Evolutionary conservation across 2,888 invertebrate genomes (phyloP).

Genomic region (Clanis bilineata): DNA sequence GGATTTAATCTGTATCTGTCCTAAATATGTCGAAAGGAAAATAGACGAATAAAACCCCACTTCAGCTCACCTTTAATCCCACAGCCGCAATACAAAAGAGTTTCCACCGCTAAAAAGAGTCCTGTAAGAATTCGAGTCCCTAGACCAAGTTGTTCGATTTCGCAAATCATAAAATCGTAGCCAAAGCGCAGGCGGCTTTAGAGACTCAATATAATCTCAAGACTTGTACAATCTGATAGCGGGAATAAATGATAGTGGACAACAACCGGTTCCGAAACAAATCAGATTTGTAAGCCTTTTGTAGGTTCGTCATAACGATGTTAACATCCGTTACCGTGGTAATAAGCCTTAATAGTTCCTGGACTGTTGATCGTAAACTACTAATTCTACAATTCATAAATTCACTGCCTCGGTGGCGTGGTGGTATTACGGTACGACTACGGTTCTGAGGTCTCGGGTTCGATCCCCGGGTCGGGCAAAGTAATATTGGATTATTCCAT

Average conservation of each 20-base stretch:
- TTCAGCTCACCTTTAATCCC: no score
- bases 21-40: no score
- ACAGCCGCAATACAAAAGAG: no score
- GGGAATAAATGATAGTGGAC: conserved; percentile 9
- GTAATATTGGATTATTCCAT: no score
- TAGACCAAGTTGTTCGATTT: not conserved
- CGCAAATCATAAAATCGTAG: not conserved
- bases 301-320: not conserved
- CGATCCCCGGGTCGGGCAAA: no score
- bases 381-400: not conserved
- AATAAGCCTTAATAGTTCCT: not conserved
- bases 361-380: not conserved
- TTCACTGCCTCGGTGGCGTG: no score
- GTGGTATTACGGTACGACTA: no score
- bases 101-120: no score
- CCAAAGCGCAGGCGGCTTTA: not conserved
- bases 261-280: conserved; percentile 6
- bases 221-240: not conserved
- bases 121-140: not conserved
- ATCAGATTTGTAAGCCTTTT: not conserved
- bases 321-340: not conserved
- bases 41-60: no score
- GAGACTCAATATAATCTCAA: not conserved
- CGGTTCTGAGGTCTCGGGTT: no score
- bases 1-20: no score